Evolutionary conservation across 2,797 vertebrate genomes (phyloP).

Genomic region (Alauda arvensis): DNA sequence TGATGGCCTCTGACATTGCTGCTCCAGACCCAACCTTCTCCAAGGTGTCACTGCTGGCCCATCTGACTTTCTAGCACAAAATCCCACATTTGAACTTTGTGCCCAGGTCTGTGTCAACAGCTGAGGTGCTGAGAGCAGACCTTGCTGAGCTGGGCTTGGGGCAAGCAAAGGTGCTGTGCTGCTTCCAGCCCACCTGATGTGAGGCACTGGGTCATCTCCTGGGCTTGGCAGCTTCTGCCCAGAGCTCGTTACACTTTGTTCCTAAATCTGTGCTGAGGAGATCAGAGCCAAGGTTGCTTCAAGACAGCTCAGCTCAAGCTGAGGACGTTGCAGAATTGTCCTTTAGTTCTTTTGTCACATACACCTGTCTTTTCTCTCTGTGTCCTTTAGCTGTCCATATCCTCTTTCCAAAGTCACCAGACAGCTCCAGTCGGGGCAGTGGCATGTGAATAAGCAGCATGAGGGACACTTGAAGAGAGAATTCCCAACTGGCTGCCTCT

Average conservation of each 20-base stretch:
- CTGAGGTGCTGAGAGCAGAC: not conserved
- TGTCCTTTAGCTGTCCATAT: not conserved
- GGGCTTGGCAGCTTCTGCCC: not conserved
- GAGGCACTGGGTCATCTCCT: not conserved
- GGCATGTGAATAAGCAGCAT: not conserved
- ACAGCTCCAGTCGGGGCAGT: not conserved
- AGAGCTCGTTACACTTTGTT: fast-evolving
- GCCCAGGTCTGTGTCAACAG: not conserved
- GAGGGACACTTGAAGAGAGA: not conserved
- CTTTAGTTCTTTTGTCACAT: not conserved
- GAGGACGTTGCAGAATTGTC: not conserved
- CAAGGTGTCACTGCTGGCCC: not conserved
- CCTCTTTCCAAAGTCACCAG: not conserved
- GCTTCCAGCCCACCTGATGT: not conserved
- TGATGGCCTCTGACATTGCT: not conserved
- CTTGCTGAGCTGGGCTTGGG: not conserved
- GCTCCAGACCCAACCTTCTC: not conserved
- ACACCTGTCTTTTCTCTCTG: not conserved
- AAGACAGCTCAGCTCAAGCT: not conserved
- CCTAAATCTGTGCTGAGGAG: not conserved
- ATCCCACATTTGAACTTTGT: not conserved
- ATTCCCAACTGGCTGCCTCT: not conserved
- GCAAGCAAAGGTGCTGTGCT: not conserved
- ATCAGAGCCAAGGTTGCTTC: not conserved
- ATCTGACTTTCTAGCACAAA: not conserved